Evolutionary conservation across 2,113 vertebrate species (phyloP).

Genomic region (Alces alces): DNA sequence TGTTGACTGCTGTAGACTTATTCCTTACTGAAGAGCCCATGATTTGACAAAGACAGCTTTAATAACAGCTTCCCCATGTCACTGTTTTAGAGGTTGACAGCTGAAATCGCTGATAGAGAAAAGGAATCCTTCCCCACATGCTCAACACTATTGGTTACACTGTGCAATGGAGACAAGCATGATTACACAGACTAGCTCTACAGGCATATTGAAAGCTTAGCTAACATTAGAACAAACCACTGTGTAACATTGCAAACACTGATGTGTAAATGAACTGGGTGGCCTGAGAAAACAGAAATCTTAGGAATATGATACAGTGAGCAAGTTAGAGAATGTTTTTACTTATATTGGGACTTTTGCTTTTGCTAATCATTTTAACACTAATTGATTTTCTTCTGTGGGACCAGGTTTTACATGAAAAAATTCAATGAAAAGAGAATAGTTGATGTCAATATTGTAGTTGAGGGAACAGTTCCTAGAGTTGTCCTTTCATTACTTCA

Average conservation of each 20-base stretch:
- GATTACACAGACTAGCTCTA: background rate
- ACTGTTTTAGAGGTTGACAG: background rate
- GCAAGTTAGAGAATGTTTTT: background rate
- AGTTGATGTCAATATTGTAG: background rate
- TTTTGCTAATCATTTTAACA: background rate
- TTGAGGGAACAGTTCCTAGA: background rate
- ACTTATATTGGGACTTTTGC: background rate
- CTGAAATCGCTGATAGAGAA: background rate
- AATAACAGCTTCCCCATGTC: background rate
- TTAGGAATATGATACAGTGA: background rate
- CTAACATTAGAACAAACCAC: background rate
- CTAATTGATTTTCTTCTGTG: background rate
- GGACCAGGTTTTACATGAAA: background rate
- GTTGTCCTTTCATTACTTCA: background rate
- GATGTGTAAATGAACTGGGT: background rate
- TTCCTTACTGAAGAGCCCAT: conserved; percentile 57
- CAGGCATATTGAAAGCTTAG: background rate
- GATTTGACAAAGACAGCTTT: conserved; percentile 15
- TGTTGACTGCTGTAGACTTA: conserved; percentile 55
- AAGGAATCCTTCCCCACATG: background rate
- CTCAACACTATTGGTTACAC: background rate
- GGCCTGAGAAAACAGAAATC: background rate
- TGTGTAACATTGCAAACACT: background rate
- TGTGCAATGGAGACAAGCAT: background rate
- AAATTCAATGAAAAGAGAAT: background rate